phyloP scores from a whole-genome alignment of 2,797 vertebrate genomes.

The Syncerus caffer region DNA sequence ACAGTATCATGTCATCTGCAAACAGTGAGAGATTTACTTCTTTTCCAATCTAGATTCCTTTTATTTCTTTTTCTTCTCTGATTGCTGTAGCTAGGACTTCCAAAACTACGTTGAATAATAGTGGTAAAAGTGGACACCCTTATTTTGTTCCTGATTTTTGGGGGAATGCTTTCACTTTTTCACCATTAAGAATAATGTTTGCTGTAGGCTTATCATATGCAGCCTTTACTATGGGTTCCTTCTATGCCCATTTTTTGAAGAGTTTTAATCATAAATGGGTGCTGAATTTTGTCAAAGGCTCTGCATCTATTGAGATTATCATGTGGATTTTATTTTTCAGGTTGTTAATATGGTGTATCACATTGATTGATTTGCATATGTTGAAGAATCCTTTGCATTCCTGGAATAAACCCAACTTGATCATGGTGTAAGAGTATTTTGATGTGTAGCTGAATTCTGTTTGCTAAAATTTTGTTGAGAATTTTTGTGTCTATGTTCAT shows the following conservation, averaged over 20 bases:
- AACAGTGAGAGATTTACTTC: neutral
- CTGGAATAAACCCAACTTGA: neutral
- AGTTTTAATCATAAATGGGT: neutral
- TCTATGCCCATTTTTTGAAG: neutral
- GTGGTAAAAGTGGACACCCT: neutral
- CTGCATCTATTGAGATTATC: neutral
- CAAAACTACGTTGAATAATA: neutral
- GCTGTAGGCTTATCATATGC: neutral
- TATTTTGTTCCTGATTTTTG: neutral
- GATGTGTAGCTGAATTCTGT: neutral
- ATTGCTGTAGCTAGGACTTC: neutral
- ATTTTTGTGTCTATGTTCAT: neutral
- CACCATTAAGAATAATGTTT: neutral
- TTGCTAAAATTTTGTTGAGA: neutral
- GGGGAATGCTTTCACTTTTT: neutral
- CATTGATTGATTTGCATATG: neutral
- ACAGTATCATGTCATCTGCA: neutral
- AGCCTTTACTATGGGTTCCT: neutral
- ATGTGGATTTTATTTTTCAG: neutral
- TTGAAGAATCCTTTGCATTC: neutral
- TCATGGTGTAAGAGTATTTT: neutral
- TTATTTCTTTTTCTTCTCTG: neutral
- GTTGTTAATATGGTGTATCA: neutral
- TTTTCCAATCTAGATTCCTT: neutral
- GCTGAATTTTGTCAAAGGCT: neutral